Evolutionary conservation across 2,888 invertebrate genomes (phyloP), one percentile per base, ranked within the genome.

Genomic region (Geophilus truncorum): DNA sequence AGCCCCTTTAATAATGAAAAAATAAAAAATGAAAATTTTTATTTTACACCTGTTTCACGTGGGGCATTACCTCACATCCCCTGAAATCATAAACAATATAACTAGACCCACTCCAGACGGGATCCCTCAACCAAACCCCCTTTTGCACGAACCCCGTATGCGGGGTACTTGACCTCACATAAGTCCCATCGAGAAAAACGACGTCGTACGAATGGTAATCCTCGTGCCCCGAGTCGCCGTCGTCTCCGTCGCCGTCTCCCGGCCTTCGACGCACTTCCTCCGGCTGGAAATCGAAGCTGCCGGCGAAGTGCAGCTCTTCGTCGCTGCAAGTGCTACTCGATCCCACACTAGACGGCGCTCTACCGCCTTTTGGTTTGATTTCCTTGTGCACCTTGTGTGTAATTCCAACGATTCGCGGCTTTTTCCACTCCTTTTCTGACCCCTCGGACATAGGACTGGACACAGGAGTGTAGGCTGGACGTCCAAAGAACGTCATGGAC

Each of bases 401-500:
- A 1, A 62, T 28, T 5, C 81, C 81, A 9, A 82, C 51, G 9
- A 82, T 82, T 45, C 80, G 79, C 12, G 82, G 81, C 30, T 81
- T 81, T 15, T 30, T 36, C 78, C 77, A 36, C 5, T 45, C 57
- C 9, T 21, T 15, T 15, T 36, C 77, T 12, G 5, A 10, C 9
- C 9, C 21, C 15, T 79, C 57, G 5, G n/a, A 15, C 23, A 18
- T n/a, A 10, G 79, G 79, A 57, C n/a, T 18, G 15, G 45, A 3
- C 51, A 18, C 7, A 7, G 36, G 21, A 1, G 79, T 45, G 23
- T 79, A 79, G 5, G 79, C 79, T 10, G 79, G 92, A 6, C 95
- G 94, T 0, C 95, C 95, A 85, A 94, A 95, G 86, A 95, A 96
- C 6, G 95, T 95, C 9, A 95, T 91, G 25, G 94, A 93, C 7